Percentiles rank a stretch among this genome's conserved stretches.
phyloP scores from a whole-genome alignment of 1,140 invertebrate species.

The Drosophila teissieri region DNA sequence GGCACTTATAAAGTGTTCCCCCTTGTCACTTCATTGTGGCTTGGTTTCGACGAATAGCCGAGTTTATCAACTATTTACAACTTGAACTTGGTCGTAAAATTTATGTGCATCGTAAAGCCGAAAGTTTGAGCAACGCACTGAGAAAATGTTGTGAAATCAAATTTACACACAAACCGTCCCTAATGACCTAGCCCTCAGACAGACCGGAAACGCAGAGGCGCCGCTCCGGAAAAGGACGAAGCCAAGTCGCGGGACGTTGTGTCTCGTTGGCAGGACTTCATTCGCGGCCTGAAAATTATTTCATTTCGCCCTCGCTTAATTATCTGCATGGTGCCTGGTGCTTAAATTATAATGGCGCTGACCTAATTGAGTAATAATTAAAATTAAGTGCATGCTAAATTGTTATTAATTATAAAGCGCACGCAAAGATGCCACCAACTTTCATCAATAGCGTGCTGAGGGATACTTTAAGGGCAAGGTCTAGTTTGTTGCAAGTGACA shows the following conservation, averaged over 20 bases:
- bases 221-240: constrained; percentile 32
- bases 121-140: constrained; percentile 63
- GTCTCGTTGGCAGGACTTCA: constrained; percentile 17
- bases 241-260: background rate
- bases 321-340: constrained; percentile 41
- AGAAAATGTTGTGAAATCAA: constrained; percentile 81
- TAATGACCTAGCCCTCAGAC: constrained; percentile 57
- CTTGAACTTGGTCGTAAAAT: constrained; percentile 69
- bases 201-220: constrained; percentile 20
- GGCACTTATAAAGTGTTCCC: background rate
- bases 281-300: constrained; percentile 62
- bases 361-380: constrained; percentile 83
- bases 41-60: background rate
- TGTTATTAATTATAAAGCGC: constrained; percentile 75
- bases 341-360: constrained; percentile 66
- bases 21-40: constrained; percentile 54
- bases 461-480: background rate
- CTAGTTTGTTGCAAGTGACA: constrained; percentile 52
- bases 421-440: constrained; percentile 22
- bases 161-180: constrained; percentile 75
- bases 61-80: constrained; percentile 77
- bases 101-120: constrained; percentile 74
- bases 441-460: constrained; percentile 27
- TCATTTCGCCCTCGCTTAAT: constrained; percentile 56
- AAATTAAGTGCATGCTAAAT: constrained; percentile 78